Evolutionary conservation across 2,113 vertebrate species (phyloP).

Genomic region (Petrocephalus zakoni): DNA sequence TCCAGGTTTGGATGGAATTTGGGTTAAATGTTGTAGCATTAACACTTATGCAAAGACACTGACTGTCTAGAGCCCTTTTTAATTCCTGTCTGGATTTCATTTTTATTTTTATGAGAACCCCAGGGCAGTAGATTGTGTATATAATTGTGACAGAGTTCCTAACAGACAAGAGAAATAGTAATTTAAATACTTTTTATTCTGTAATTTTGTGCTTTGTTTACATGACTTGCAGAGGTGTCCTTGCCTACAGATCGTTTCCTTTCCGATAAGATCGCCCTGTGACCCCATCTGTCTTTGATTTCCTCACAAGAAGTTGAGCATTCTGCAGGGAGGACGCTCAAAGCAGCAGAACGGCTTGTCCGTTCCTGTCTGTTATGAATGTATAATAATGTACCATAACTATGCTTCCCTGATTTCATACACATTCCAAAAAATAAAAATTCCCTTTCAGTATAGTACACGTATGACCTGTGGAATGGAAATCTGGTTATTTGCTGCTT

Average conservation of each 20-base stretch:
- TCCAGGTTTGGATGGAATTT: neutral
- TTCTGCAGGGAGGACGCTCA: neutral
- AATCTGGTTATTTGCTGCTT: neutral
- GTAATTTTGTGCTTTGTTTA: constrained; percentile 3
- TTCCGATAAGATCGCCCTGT: neutral
- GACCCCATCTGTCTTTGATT: neutral
- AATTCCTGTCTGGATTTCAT: neutral
- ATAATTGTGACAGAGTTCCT: neutral
- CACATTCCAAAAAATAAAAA: neutral
- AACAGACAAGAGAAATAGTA: neutral
- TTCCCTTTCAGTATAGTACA: neutral
- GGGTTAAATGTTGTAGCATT: constrained; percentile 5
- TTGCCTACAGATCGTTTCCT: neutral
- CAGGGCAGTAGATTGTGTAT: neutral
- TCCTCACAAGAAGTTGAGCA: neutral
- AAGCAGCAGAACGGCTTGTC: neutral
- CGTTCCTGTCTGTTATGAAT: neutral
- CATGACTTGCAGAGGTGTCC: neutral
- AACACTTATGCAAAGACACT: constrained; percentile 1
- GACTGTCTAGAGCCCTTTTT: neutral
- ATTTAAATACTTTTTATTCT: constrained; percentile 5
- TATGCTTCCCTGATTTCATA: neutral
- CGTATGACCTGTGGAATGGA: neutral
- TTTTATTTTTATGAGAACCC: neutral
- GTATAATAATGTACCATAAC: neutral